Base-by-base conservation (phyloP, 2,888 invertebrate genomes). In the Cheilosia scutellata region DNA sequence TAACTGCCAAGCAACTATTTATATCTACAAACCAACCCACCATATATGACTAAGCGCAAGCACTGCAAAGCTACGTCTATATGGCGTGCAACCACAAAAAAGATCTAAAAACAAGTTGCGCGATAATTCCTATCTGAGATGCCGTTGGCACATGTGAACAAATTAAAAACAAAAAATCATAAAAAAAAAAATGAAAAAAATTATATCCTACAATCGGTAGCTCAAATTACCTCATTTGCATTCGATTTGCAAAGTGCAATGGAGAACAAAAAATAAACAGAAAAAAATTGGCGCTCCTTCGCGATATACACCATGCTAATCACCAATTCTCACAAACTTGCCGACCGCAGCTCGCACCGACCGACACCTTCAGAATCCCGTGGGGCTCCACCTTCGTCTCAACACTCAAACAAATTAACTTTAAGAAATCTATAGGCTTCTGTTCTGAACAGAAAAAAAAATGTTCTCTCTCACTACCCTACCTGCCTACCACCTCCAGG, bases 141-240 rank as follows among this genome's bases (percentile, higher is more conserved):
- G 76, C 76, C 76, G 66, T 76, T 76, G 76, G 76, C 66, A 42
- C 58, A 76, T 76, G 76, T 76, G 76, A 76, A 76, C 76, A 76
- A 76, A 76, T 76, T 66, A 68, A 66, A 58, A 66, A 16, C 3
- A 27, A 63, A 44, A 47, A 31, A 55, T 13, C 4, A 27, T 27
- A n/a, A n/a, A n/a, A 13, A 25, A 51, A 27, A 11, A 68, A 55
- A 53, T 62, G 40, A 53, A 53, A 16, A 4, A 51, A 33, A 29
- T n/a, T 40, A 47, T 53, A 55, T n/a, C 33, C 47, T 37, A 9
- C 42, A 51, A 66, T 70, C 68, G 37, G 51, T 51, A 66, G 66
- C 66, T 65, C 27, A 29, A 55, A 70, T 62, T 78, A 78, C 71
- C 70, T 78, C 70, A 78, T 78, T 78, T 78, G 71, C 78, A 78